Evolutionary conservation across 92 coral and sea anemone species (phyloP), one percentile per base, ranked within the genome.

Genomic region (Porites rus): DNA sequence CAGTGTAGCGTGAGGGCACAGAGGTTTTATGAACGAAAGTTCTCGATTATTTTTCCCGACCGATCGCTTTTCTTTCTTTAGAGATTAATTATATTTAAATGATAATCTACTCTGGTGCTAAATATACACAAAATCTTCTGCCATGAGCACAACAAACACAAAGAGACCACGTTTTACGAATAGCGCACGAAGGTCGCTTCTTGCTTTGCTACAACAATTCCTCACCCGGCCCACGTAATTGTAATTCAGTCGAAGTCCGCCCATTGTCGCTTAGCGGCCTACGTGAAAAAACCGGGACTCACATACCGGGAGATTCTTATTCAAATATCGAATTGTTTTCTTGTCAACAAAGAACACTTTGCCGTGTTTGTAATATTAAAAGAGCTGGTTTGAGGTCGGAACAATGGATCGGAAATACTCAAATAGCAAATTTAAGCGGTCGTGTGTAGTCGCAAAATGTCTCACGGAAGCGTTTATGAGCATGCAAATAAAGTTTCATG

Each of bases 51-150:
- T 80, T 69, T 88, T 79, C 74, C 14, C 20, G 66, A 61, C 79
- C 79, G 61, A 56, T 65, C 73, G 64, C 66, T 66, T 78, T 56
- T 46, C 61, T 60, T 65, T 74, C 88, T 88, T 76, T 79, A 61
- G 77, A 51, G 73, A 86, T 94, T 94, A 92, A 94, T 95, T 84
- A 87, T 91, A 86, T 92, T 85, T 84, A 86, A 92, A 93, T 90
- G 92, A 90, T 91, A 92, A 92, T 92, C 92, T 77, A 80, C 86
- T 87, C 90, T 78, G 86, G 90, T 80, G 92, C 86, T 87, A 92
- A 94, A 80, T 80, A 92, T 88, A 86, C 92, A 87, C 78, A 88
- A 72, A 89, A 65, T 78, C 77, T 76, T 67, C 90, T 78, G 65
- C 90, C 86, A 87, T 82, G 82, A 84, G 87, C 68, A 91, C 94